Evolutionary conservation across 2,888 invertebrate species (phyloP).

Genomic region (Synergus umbraculus): DNA sequence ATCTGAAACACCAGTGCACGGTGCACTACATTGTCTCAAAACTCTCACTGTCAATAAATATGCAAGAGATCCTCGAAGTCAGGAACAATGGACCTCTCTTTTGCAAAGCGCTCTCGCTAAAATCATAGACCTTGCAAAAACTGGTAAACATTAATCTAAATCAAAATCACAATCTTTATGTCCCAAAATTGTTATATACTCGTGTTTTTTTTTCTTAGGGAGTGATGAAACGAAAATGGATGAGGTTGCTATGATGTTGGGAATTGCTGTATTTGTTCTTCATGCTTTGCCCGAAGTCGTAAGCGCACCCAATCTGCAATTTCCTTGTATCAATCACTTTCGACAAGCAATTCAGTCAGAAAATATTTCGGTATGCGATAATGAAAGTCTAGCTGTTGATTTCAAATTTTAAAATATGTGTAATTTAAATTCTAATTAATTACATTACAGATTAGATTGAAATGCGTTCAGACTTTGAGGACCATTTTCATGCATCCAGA

Average conservation of each 20-base stretch:
- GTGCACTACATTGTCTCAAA: constrained; percentile 88
- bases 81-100: constrained; percentile 87
- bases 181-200: not conserved
- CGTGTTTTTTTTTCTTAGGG: constrained; percentile 73
- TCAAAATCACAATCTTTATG: not conserved
- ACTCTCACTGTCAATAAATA: constrained; percentile 83
- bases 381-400: not conserved
- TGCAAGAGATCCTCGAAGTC: constrained; percentile 81
- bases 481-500: constrained; percentile 88
- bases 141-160: constrained; percentile 78
- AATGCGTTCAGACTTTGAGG: constrained; percentile 88
- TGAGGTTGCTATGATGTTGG: constrained; percentile 90
- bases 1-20: constrained; percentile 86
- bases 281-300: constrained; percentile 89
- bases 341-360: constrained; percentile 87
- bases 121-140: constrained; percentile 93
- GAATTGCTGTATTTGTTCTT: constrained; percentile 92
- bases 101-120: constrained; percentile 94
- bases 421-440: constrained; percentile 41
- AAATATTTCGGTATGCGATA: constrained; percentile 79
- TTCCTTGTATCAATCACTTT: constrained; percentile 95
- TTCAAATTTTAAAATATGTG: not conserved
- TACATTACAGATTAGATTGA: constrained; percentile 82
- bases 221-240: constrained; percentile 88
- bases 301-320: constrained; percentile 89